Evolutionary conservation across 2,797 vertebrate species (phyloP).

Genomic region (Channallabes apus): DNA sequence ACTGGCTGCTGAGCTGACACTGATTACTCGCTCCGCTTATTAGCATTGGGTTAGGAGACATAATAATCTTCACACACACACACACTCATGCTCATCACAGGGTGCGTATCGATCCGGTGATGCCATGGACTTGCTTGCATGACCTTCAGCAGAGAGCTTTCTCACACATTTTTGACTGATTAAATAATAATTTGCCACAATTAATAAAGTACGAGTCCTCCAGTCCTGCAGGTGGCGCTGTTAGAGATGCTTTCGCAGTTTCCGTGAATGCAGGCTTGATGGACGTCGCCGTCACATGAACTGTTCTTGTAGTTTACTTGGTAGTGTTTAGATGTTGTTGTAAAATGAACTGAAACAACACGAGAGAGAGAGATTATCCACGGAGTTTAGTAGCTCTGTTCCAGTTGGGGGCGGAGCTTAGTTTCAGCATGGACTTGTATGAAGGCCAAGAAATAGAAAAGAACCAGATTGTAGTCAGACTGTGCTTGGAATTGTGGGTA

Average conservation of each 20-base stretch:
- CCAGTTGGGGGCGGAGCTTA: not conserved
- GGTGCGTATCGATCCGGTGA: not conserved
- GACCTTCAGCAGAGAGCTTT: not conserved
- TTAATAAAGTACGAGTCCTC: too few relatives aligned
- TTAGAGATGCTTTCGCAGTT: not conserved
- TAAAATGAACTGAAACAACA: not conserved
- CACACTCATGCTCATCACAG: not conserved
- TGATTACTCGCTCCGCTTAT: too few relatives aligned
- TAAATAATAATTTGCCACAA: too few relatives aligned
- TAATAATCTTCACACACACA: not conserved
- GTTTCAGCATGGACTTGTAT: not conserved
- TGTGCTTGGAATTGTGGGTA: not conserved
- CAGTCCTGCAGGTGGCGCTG: not conserved
- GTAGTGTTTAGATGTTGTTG: not conserved
- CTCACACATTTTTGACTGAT: too few relatives aligned
- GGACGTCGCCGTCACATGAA: not conserved
- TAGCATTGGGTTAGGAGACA: not conserved
- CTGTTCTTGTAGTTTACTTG: not conserved
- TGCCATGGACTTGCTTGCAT: not conserved
- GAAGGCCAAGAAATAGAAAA: not conserved
- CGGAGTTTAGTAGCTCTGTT: not conserved
- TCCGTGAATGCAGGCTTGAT: not conserved
- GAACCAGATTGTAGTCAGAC: not conserved
- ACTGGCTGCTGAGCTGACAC: not conserved
- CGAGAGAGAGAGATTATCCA: not conserved